phyloP scores from a whole-genome alignment of 2,888 invertebrate species.

The Terebella lapidaria region DNA sequence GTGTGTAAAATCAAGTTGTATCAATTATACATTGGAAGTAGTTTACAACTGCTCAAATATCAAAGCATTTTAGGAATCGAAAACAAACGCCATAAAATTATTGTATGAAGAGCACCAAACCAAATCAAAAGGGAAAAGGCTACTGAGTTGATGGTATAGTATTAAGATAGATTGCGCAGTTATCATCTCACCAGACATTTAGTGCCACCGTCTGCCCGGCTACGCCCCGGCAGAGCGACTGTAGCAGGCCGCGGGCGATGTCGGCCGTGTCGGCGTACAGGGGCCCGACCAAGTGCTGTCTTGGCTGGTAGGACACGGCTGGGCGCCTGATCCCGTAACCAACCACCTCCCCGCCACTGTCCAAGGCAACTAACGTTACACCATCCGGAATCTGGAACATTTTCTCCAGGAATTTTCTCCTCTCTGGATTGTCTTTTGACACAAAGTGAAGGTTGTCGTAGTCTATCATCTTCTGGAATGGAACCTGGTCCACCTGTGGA shows the following conservation, averaged over 20 bases:
- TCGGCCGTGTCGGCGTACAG: conserved; percentile 12
- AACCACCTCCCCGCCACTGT: conserved; percentile 5
- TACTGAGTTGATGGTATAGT: too few species aligned
- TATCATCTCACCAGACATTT: too few species aligned
- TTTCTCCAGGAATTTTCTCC: conserved; percentile 10
- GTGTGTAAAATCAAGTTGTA: too few species aligned
- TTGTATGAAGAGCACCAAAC: too few species aligned
- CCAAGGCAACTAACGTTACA: conserved; percentile 8
- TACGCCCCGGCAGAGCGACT: conserved; percentile 3
- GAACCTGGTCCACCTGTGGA: conserved; percentile 4
- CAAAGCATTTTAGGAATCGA: too few species aligned
- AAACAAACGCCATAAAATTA: too few species aligned
- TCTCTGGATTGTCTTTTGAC: conserved; percentile 1
- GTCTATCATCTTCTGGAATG: conserved; percentile 13
- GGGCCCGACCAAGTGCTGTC: conserved; percentile 8
- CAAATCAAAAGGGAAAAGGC: too few species aligned
- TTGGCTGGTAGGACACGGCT: not conserved
- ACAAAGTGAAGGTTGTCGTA: conserved; percentile 19
- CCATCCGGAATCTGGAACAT: conserved; percentile 10
- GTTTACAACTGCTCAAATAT: too few species aligned
- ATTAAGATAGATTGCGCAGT: too few species aligned
- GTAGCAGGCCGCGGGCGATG: conserved; percentile 8
- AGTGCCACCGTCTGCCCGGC: too few species aligned
- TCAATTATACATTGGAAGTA: too few species aligned
- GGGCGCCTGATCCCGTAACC: conserved; percentile 3